Conservation (phyloP, 2,113 vertebrate species). For the Maccullochella peelii region DNA sequence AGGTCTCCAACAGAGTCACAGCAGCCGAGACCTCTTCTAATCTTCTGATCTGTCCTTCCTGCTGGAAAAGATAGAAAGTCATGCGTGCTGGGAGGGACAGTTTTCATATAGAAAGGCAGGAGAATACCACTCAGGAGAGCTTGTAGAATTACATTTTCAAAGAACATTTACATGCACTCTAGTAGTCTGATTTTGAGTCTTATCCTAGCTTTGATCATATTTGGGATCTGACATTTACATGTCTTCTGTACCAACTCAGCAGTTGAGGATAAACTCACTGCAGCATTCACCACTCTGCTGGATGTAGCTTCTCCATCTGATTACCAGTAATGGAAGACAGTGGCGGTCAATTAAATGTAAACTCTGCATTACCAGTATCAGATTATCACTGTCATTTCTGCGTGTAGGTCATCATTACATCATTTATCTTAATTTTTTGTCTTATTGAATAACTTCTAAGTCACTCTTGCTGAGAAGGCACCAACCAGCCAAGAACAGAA, state of each 20-base stretch:
- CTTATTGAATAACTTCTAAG: background rate
- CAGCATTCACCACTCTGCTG: background rate
- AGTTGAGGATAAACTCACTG: background rate
- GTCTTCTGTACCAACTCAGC: background rate
- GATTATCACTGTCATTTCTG: conserved; percentile 6
- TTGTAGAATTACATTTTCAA: background rate
- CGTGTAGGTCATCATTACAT: background rate
- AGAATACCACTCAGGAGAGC: background rate
- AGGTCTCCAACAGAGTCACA: conserved; percentile 20
- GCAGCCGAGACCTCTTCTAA: conserved; percentile 17
- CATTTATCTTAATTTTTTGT: background rate
- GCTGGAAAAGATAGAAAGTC: conserved; percentile 13
- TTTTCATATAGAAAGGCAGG: background rate
- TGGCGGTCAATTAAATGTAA: background rate
- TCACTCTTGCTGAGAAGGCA: background rate
- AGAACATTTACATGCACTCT: background rate
- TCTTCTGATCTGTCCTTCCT: conserved; percentile 26
- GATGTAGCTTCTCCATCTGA: background rate
- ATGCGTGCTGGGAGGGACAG: background rate
- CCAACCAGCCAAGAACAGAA: no score
- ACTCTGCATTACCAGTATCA: background rate
- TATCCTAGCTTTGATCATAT: background rate
- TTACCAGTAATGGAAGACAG: background rate
- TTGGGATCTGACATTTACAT: background rate
- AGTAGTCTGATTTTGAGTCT: background rate